phyloP scores from a whole-genome alignment of 2,888 invertebrate species.

The Meloe dianella region DNA sequence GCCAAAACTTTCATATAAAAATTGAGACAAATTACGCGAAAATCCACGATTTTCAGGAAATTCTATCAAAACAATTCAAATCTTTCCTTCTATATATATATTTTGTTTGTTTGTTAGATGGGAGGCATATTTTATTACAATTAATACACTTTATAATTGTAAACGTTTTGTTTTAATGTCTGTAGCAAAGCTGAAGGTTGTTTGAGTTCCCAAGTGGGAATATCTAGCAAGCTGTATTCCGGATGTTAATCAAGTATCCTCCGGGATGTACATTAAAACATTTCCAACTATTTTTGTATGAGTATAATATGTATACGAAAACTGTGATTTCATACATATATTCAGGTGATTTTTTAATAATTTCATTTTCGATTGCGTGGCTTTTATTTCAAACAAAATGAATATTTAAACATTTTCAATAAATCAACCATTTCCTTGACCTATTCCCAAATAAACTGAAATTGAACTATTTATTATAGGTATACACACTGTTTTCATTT shows the following conservation, averaged over 20 bases:
- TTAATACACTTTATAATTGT: constrained; percentile 45
- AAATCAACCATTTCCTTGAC: background rate
- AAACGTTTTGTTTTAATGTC: constrained; percentile 49
- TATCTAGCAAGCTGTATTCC: constrained; percentile 37
- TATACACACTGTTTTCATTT: too few relatives aligned
- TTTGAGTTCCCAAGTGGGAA: constrained; percentile 49
- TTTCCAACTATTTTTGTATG: constrained; percentile 45
- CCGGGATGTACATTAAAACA: constrained; percentile 55
- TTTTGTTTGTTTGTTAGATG: too few relatives aligned
- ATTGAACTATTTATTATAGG: too few relatives aligned
- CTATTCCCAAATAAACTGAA: background rate
- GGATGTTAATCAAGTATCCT: constrained; percentile 56
- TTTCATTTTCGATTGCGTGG: too few relatives aligned
- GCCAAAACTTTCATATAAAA: background rate
- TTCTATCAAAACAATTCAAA: too few relatives aligned
- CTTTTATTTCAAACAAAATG: too few relatives aligned
- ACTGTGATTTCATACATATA: background rate
- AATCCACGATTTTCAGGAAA: too few relatives aligned
- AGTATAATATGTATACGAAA: background rate
- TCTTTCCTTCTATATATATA: too few relatives aligned
- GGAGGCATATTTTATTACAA: background rate
- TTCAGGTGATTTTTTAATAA: background rate
- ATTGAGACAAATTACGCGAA: background rate
- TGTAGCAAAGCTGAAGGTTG: constrained; percentile 48
- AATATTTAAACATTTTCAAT: too few relatives aligned